Evolutionary conservation across 1,140 invertebrate genomes (phyloP).

Genomic region (Lucilia sericata): DNA sequence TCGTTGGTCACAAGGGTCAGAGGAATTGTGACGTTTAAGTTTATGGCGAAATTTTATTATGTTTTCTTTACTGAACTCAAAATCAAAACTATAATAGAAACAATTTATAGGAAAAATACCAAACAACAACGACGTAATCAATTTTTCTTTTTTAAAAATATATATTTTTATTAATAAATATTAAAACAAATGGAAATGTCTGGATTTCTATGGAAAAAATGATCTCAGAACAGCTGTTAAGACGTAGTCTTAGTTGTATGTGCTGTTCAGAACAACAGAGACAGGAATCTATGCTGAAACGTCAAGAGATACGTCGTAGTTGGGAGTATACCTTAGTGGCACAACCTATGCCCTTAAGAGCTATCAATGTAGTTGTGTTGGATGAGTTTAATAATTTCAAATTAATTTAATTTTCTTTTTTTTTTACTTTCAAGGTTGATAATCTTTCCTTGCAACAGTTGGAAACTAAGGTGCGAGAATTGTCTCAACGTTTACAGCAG

Average conservation of each 20-base stretch:
- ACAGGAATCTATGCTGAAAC: slow-evolving; percentile 46
- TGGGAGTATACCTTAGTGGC: slow-evolving; percentile 64
- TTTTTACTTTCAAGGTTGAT: slow-evolving; percentile 55
- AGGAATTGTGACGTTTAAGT: slow-evolving; percentile 25
- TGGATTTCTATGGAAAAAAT: slow-evolving; percentile 47
- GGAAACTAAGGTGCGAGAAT: slow-evolving; percentile 75
- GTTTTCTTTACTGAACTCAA: background rate
- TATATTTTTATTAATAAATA: slow-evolving; percentile 19
- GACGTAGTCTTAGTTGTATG: slow-evolving; percentile 64
- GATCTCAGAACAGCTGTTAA: slow-evolving; percentile 63
- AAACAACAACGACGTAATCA: slow-evolving; percentile 59
- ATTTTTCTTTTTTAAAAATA: background rate
- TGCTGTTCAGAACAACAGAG: slow-evolving; percentile 63
- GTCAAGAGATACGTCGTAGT: slow-evolving; percentile 58
- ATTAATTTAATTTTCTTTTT: slow-evolving; percentile 9
- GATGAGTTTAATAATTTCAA: background rate
- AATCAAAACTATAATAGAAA: slow-evolving; percentile 34
- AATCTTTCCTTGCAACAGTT: slow-evolving; percentile 66
- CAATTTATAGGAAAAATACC: slow-evolving; percentile 42
- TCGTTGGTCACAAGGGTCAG: background rate
- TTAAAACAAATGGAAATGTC: background rate
- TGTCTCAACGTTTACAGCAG: slow-evolving; percentile 72
- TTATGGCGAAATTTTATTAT: slow-evolving; percentile 16
- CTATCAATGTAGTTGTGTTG: slow-evolving; percentile 56
- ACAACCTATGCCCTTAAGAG: slow-evolving; percentile 57